Base-by-base conservation (phyloP, 1,140 invertebrate species). In the Camponotus pennsylvanicus region DNA sequence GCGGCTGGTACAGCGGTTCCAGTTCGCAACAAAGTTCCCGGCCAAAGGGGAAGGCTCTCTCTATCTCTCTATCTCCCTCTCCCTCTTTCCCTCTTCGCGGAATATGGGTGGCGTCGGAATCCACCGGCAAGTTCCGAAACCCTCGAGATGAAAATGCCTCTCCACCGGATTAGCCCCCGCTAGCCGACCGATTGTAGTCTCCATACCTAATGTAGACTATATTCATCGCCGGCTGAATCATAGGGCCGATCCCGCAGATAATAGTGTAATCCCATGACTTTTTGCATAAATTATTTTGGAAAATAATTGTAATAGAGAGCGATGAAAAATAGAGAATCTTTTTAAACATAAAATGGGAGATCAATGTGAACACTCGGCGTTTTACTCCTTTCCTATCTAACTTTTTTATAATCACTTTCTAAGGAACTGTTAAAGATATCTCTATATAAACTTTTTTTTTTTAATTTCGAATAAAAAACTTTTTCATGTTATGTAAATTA, bases 1-100 rank as follows among this genome's bases (percentile, higher is more conserved):
- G 73, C 34, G 69, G 52, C 49, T 52, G 49, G 64, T 45, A 59
- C 55, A 82, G 70, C 70, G 80, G 71, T 67, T 78, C 69, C 64
- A 88, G 86, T 89, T 88, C 40, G 85, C 87, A 85, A 90, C 90
- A 90, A 91, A 91, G 90, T 91, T 91, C 40, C 21, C 8, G 57
- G 55, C 70, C 52, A 61, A 52, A 34, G 61, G 27, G 64, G 32
- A 70, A 66, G 45, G 66, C 27, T 57, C 49, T 18, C 49, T 73
- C 70, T 34, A 32, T 73, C 49, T 40, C 34, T n/a, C 21, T 21
- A 18, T 13, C 63, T 55, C 63, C n/a, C 34, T 27, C 21, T 37
- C 34, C 18, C 49, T 71, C 67, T 59, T 15, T 61, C n/a, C 45
- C 79, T 83, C 27, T 34, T 49, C 27, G 37, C 7, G 21, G 61